Evolutionary conservation across 2,113 vertebrate species (phyloP), one percentile per base, ranked within the genome.

Genomic region (Carassius gibelio): DNA sequence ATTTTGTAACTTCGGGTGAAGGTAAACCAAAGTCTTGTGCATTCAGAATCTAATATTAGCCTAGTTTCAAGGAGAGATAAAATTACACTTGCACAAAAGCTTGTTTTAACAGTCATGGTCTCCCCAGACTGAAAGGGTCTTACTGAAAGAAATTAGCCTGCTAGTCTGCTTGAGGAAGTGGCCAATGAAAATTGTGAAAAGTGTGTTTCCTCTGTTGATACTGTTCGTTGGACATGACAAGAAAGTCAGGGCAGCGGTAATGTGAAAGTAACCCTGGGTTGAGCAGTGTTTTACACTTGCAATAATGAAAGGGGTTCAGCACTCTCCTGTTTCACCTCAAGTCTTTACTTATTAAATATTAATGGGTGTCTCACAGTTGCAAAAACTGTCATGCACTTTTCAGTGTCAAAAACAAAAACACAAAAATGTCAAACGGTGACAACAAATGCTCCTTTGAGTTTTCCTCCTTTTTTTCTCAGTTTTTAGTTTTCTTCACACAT

Each of bases 121-220:
- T 75, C 1, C 61, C 30, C 21, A 61, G 19, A 10, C 5, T 23
- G 55, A 8, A 74, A 75, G 82, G 36, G 23, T 75, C 84, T 85
- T 50, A 55, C 34, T 61, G 76, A 62, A 52, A 48, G 57, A 72
- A 77, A 92, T 90, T 88, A 90, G 82, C 85, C 71, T 87, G 87
- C 88, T 84, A 87, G 85, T 88, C 87, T 81, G 50, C 66, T 61
- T 57, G n/a, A 62, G 48, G 66, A 34, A 48, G 38, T 45, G 69
- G 55, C 85, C 48, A 74, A 50, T 45, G 75, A 38, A 88, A 89
- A 94, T 94, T 93, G 93, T 93, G 93, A 68, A 91, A 90, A 82
- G 84, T 91, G 84, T 88, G 89, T 89, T 89, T 91, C 92, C 86
- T 92, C 79, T 87, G 48, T 4, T 26, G 45, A 81, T 81, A 71